These are phyloP conservation scores for Ceyx erithaca DNA, from an alignment of 2,797 vertebrate species.

Conservation along the genomic window DNA sequence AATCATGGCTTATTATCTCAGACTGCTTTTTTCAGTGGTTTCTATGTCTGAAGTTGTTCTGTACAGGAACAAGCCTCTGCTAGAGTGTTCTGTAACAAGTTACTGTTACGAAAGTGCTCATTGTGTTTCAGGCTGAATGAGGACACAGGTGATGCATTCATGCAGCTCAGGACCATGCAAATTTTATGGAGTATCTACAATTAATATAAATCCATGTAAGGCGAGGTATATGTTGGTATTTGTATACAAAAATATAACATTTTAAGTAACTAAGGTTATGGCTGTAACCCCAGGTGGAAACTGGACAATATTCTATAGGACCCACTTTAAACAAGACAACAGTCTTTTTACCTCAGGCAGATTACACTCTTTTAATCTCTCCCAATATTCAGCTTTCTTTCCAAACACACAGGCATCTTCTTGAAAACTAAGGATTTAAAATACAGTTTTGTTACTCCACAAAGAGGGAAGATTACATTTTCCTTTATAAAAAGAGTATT, in stretches of 20 bases:
- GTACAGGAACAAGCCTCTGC: background rate
- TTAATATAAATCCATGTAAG: background rate
- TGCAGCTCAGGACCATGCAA: background rate
- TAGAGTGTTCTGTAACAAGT: background rate
- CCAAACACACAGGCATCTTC: background rate
- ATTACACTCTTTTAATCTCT: background rate
- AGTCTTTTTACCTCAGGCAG: background rate
- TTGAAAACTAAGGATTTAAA: background rate
- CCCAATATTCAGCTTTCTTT: background rate
- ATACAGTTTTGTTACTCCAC: background rate
- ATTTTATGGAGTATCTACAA: background rate
- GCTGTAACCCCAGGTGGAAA: background rate
- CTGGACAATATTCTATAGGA: fast-evolving
- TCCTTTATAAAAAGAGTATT: background rate
- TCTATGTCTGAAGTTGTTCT: background rate
- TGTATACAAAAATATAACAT: background rate
- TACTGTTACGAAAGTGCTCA: background rate
- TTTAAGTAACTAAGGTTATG: background rate
- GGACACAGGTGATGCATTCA: background rate
- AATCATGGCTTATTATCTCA: constrained; percentile 49
- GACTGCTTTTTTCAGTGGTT: background rate
- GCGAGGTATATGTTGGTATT: background rate
- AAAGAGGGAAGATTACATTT: background rate
- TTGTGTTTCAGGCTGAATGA: background rate
- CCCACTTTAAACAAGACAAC: background rate